Conservation (phyloP, 2,113 vertebrate genomes). For the Tonatia bakeri region DNA sequence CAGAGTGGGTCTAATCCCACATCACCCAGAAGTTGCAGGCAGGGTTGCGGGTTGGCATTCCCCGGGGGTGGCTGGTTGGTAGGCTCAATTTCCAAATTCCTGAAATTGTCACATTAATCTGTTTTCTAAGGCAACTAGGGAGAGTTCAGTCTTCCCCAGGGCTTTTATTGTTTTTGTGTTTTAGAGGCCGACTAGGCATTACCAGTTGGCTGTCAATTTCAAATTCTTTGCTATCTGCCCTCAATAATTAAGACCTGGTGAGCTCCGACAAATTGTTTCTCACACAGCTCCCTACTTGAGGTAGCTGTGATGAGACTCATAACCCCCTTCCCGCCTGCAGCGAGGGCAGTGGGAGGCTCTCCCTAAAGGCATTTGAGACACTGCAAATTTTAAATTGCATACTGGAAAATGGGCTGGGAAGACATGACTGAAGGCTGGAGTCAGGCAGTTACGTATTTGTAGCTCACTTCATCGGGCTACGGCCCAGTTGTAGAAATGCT, state of each 20-base stretch:
- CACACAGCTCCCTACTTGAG: neutral
- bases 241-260: slow-evolving; percentile 7
- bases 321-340: neutral
- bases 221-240: neutral
- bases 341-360: neutral
- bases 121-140: slow-evolving; percentile 36
- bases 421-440: neutral
- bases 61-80: neutral
- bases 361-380: neutral
- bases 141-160: neutral
- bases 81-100: slow-evolving; percentile 36
- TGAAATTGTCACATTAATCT: slow-evolving; percentile 45
- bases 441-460: neutral
- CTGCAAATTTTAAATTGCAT: neutral
- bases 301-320: neutral
- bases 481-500: neutral
- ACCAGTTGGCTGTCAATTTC: slow-evolving; percentile 34
- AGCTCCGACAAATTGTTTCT: neutral
- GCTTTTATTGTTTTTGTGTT: slow-evolving; percentile 2
- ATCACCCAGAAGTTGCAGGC: neutral
- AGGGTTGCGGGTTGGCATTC: neutral
- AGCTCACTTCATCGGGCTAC: neutral
- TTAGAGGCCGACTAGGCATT: neutral
- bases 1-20: neutral
- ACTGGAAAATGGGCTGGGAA: neutral